Base-by-base conservation (phyloP, 2,113 vertebrate genomes). In the Thermophis baileyi region DNA sequence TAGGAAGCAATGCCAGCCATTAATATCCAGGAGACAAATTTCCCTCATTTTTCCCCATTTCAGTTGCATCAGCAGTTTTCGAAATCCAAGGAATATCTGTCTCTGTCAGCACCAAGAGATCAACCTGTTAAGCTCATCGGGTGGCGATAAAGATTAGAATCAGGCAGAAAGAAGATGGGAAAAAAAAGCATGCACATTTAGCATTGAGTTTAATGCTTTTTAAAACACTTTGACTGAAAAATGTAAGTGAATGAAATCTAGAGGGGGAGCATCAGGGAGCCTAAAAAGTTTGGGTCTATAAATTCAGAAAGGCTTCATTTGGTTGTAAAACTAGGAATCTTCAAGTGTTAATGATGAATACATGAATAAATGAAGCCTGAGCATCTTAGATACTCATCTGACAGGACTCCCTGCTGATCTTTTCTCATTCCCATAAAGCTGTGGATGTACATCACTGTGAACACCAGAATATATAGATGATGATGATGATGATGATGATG, bases 21-120 rank as follows among this genome's bases (percentile, higher is more conserved):
- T 92, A 92, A 86, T 90, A 94, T 94, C 88, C 47, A 30, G n/a
- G 40, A 86, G 85, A 90, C 81, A 89, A 87, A 54, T 63, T 87
- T 85, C 20, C 63, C 24, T 47, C 30, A 20, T 7, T 25, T 86
- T 10, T 22, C 1, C 9, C 14, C 35, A 25, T 90, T 69, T 47
- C 81, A 87, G 47, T 14, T 49, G 1, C 40, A 91, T 51, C 27
- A 91, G 90, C 57, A 88, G 46, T 20, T 86, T 81, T 25, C 53
- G 87, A 47, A 50, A 86, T 49, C 35, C 49, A 47, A 91, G 55
- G 46, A 92, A 20, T 81, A 91, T 60, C 87, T 74, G 5, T 88
- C 49, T 40, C 16, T 22, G n/a, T 74, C 24, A 25, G 24, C 53
- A 10, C n/a, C 11, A 60, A 92, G n/a, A 53, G 4, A 74, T 93